A percentile compares a stretch with the other conserved stretches of the same genome.
Evolutionary conservation across 2,113 vertebrate species (phyloP).

Genomic region (Isichthys henryi): DNA sequence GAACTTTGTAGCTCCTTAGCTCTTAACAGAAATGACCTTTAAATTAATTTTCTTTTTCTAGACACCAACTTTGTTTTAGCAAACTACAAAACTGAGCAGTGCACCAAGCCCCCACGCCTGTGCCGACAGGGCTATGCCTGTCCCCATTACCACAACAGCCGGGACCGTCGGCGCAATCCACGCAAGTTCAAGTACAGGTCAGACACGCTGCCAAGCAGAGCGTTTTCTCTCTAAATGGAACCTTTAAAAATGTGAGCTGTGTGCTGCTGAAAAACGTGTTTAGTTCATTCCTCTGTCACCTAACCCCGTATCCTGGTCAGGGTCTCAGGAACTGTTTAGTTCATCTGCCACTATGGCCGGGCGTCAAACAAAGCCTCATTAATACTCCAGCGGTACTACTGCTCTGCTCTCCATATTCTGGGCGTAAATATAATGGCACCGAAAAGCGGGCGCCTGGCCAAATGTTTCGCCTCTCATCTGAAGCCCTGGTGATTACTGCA

Average conservation of each 20-base stretch:
- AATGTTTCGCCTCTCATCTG: too few relatives aligned
- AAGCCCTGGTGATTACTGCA: too few relatives aligned
- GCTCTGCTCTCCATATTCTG: too few relatives aligned
- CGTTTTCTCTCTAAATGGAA: background rate
- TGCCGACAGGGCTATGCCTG: slow-evolving; percentile 90
- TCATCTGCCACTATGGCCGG: background rate
- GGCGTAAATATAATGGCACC: too few relatives aligned
- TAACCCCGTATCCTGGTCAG: background rate
- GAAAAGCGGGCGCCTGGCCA: too few relatives aligned
- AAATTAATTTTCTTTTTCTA: slow-evolving; percentile 31
- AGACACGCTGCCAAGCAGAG: background rate
- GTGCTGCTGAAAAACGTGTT: background rate
- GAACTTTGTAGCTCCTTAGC: background rate
- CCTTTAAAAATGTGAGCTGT: background rate
- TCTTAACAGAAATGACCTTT: too few relatives aligned
- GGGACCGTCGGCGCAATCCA: slow-evolving; percentile 80
- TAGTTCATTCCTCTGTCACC: background rate
- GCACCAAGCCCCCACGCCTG: slow-evolving; percentile 81
- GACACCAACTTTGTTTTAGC: slow-evolving; percentile 84
- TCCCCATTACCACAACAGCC: slow-evolving; percentile 83
- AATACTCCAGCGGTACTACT: too few relatives aligned
- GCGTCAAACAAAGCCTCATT: too few relatives aligned
- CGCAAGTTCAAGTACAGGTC: slow-evolving; percentile 85
- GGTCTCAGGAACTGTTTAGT: background rate
- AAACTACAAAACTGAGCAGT: slow-evolving; percentile 89